Evolutionary conservation across 2,797 vertebrate genomes (phyloP).

Genomic region (Cirrhinus mrigala): DNA sequence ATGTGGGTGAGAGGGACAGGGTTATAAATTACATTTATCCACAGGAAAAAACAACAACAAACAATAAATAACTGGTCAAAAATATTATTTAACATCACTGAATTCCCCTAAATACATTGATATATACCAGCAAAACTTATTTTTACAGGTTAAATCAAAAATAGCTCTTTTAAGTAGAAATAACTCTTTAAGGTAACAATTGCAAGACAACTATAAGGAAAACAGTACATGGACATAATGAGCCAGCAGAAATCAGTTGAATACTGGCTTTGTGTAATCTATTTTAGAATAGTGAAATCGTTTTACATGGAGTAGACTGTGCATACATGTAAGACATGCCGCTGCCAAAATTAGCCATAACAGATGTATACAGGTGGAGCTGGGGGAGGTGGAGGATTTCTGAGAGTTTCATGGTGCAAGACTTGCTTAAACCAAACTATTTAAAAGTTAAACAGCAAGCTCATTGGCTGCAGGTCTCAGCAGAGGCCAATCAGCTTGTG

Average conservation of each 20-base stretch:
- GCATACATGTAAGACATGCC: neutral
- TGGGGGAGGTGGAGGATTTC: neutral
- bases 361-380: neutral
- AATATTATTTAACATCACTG: neutral
- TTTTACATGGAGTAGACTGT: neutral
- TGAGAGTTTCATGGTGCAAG: neutral
- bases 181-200: neutral
- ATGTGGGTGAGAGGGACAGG: neutral
- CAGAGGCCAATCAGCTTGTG: neutral
- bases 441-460: neutral
- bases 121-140: neutral
- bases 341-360: neutral
- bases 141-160: neutral
- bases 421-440: neutral
- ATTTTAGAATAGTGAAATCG: neutral
- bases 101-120: neutral
- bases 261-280: neutral
- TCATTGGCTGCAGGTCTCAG: neutral
- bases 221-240: neutral
- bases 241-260: neutral
- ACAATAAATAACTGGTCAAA: too few relatives aligned
- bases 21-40: neutral
- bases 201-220: neutral
- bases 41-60: neutral
- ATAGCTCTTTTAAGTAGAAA: neutral